Conservation (phyloP, 2,888 invertebrate genomes). For the Alloscopus bannaensis region DNA sequence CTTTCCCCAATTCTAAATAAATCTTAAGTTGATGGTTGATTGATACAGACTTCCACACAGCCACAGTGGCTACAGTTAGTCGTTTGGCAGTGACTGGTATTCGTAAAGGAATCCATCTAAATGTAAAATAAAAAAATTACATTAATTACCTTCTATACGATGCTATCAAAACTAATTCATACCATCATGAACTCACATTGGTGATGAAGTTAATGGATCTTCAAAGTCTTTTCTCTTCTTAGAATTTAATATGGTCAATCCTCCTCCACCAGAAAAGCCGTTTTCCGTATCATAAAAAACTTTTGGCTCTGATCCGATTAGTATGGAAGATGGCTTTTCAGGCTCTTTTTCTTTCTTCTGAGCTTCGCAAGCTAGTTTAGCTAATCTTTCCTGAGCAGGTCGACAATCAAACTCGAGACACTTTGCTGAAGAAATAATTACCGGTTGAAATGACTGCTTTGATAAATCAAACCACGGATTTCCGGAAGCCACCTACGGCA, state of each 20-base stretch:
- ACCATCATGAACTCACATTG: conserved; percentile 48
- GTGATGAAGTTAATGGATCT: conserved; percentile 55
- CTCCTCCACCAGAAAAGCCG: conserved; percentile 74
- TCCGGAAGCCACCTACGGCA: conserved; percentile 49
- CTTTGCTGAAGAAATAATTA: conserved; percentile 50
- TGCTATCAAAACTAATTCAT: conserved; percentile 5
- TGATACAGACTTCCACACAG: conserved; percentile 65
- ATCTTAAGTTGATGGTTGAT: conserved; percentile 60
- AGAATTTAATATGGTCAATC: conserved; percentile 69
- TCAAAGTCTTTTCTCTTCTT: conserved; percentile 42
- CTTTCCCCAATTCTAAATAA: conserved; percentile 63
- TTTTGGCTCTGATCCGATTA: conserved; percentile 24
- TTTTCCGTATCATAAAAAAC: conserved; percentile 65
- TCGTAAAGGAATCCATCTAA: conserved; percentile 58
- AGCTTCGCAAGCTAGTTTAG: background rate
- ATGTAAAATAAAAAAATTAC: background rate
- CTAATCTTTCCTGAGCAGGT: conserved; percentile 11
- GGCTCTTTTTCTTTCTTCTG: conserved; percentile 9
- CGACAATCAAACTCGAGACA: conserved; percentile 34
- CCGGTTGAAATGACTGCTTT: conserved; percentile 80
- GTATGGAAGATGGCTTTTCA: conserved; percentile 33
- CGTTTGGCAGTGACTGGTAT: conserved; percentile 58
- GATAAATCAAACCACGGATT: conserved; percentile 80
- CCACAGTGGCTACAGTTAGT: conserved; percentile 56
- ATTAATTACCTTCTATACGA: background rate